These are phyloP conservation scores for Zootoca vivipara DNA, from an alignment of 2,113 vertebrate genomes.

Conservation along the genomic window DNA sequence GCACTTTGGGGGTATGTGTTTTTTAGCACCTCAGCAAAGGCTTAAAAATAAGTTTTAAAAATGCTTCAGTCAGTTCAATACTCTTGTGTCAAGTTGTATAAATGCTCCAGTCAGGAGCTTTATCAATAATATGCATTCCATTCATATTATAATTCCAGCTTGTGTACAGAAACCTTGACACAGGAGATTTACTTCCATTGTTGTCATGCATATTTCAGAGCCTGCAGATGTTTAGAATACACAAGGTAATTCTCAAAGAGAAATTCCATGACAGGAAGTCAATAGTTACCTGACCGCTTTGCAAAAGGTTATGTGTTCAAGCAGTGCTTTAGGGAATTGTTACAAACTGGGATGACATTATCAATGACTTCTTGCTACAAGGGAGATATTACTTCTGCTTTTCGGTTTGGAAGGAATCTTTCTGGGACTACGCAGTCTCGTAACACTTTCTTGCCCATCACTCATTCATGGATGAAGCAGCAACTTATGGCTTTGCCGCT, in stretches of 20 bases:
- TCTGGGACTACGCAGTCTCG: not conserved
- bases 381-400: not conserved
- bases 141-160: not conserved
- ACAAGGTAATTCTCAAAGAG: not conserved
- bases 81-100: not conserved
- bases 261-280: not conserved
- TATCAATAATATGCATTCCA: not conserved
- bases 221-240: not conserved
- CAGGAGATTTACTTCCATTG: not conserved
- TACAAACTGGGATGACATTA: not conserved
- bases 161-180: not conserved
- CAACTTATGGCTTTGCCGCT: too few relatives aligned
- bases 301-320: conserved; percentile 1
- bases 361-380: not conserved
- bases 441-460: too few relatives aligned
- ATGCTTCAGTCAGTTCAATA: not conserved
- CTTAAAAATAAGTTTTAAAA: not conserved
- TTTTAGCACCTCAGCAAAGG: not conserved
- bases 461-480: too few relatives aligned
- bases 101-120: not conserved
- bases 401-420: not conserved
- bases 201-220: not conserved
- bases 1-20: too few relatives aligned
- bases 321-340: not conserved
- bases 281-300: conserved; percentile 4